A percentile compares a stretch with the other conserved stretches of the same genome.
phyloP scores from a whole-genome alignment of 2,797 vertebrate species.

The Podarcis siculus region DNA sequence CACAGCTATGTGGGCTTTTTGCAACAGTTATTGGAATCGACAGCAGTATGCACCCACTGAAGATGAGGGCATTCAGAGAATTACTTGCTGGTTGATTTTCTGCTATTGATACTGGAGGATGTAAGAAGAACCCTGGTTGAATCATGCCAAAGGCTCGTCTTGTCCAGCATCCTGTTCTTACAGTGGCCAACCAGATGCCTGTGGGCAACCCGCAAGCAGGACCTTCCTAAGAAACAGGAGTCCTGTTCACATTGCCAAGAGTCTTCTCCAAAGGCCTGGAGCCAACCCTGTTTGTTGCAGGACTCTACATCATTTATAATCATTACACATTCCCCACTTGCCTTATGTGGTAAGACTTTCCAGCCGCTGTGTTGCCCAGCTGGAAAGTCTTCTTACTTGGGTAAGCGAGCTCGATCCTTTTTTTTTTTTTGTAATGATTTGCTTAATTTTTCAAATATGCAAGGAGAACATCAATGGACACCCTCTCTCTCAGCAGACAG shows the following conservation, averaged over 20 bases:
- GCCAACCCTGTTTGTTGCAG: background rate
- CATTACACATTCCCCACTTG: background rate
- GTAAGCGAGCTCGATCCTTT: background rate
- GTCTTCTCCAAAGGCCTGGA: background rate
- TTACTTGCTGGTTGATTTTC: background rate
- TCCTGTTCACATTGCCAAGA: too few relatives aligned
- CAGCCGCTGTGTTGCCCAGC: background rate
- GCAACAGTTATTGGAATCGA: background rate
- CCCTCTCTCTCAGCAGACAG: background rate
- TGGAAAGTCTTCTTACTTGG: background rate
- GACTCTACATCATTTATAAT: background rate
- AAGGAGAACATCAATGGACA: background rate
- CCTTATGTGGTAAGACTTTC: background rate
- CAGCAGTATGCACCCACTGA: background rate
- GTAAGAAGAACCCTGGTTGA: background rate
- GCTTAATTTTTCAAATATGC: background rate
- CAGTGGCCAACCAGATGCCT: background rate
- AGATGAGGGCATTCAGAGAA: background rate
- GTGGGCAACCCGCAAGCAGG: background rate
- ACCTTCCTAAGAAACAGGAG: background rate
- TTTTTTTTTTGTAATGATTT: background rate
- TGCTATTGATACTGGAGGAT: background rate
- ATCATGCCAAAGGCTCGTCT: background rate
- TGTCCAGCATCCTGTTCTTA: background rate
- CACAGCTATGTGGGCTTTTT: background rate